Evolutionary conservation across 2,797 vertebrate genomes (phyloP), one percentile per base, ranked within the genome.

Genomic region (Zalophus californianus): DNA sequence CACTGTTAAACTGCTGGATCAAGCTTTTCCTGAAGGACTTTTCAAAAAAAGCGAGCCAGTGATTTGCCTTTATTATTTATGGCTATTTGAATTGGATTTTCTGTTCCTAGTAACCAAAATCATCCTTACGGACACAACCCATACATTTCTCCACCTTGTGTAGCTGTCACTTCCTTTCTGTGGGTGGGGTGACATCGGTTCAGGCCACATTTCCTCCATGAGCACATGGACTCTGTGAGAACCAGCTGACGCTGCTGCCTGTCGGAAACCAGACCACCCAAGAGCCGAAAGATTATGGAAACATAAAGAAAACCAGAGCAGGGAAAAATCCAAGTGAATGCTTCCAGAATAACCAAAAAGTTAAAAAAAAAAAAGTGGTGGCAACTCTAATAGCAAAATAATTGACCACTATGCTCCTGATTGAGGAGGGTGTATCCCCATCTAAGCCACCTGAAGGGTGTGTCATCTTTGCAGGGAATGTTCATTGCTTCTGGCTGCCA

Each of bases 251-350:
- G 96, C 90, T 94, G 98, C 98, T 98, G 98, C 96, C 97, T 97
- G 97, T 98, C 90, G 96, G 97, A 98, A 98, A 97, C 97, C 98
- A 98, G 98, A 98, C 98, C 98, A 98, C 98, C 98, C 98, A 97
- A 92, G 82, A 98, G 97, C 90, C 64, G 50, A 95, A 83, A 98
- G 97, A 98, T 98, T 98, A 98, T 97, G 97, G 97, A 98, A 98
- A 98, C 97, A 96, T 98, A 98, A 97, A 98, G 97, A 97, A 97
- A 98, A 95, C 98, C 96, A 98, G 97, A 98, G 96, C 92, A 83
- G 93, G 98, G 97, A 73, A 98, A 97, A 97, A 97, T 87, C 96
- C 95, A 95, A 97, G 95, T 38, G 95, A 97, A 94, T 70, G 92
- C 92, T 97, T 98, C 98, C 97, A 98, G 97, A 97, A 97, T 94